Evolutionary conservation across 2,888 invertebrate genomes (phyloP).

Genomic region (Coenonympha arcania): DNA sequence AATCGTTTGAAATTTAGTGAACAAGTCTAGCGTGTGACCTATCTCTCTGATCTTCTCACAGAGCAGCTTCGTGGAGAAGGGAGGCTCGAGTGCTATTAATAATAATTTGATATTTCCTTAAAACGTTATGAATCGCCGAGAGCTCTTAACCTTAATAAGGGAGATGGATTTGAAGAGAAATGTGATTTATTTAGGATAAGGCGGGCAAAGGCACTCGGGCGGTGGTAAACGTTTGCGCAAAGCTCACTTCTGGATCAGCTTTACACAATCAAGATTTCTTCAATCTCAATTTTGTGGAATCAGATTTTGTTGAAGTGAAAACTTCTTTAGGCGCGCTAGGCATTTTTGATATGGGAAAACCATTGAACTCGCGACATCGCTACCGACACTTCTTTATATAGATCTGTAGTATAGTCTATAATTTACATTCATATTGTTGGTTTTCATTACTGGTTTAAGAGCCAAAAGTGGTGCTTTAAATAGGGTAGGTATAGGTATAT

Average conservation of each 20-base stretch:
- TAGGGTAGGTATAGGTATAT: too few species aligned
- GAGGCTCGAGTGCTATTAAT: conserved; percentile 23
- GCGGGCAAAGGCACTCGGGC: conserved; percentile 9
- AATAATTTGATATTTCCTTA: conserved; percentile 28
- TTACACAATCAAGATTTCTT: background rate
- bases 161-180: conserved; percentile 22
- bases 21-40: conserved; percentile 9
- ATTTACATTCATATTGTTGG: too few species aligned
- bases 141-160: conserved; percentile 26
- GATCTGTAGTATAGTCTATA: too few species aligned
- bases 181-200: conserved; percentile 20
- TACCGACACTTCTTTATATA: too few species aligned
- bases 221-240: background rate
- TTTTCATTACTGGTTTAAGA: too few species aligned
- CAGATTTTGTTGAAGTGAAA: background rate
- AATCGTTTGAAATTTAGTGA: conserved; percentile 1
- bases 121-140: conserved; percentile 26
- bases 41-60: conserved; percentile 8
- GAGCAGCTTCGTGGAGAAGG: conserved; percentile 12
- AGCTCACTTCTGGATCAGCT: background rate
- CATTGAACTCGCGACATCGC: too few species aligned
- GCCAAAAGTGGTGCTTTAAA: too few species aligned
- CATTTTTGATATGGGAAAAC: too few species aligned
- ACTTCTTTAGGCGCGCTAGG: too few species aligned
- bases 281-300: background rate